A percentile compares a stretch with the other conserved stretches of the same genome.
Evolutionary conservation across 2,113 vertebrate genomes (phyloP).

Genomic region (Cyprinodon brontotheroides): DNA sequence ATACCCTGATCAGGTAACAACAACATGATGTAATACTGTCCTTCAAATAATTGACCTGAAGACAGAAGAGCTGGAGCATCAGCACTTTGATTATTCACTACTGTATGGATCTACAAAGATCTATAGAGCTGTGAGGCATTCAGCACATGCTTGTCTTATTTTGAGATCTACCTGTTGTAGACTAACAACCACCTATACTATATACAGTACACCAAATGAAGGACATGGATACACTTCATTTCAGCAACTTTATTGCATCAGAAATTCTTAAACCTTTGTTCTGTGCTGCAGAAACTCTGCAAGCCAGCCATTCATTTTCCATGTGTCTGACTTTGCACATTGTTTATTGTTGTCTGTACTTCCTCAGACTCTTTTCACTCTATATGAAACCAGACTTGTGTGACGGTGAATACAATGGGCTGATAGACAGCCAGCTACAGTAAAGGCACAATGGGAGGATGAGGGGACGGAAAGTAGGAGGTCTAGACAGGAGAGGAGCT

Average conservation of each 20-base stretch:
- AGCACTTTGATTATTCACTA: not conserved
- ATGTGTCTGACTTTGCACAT: slow-evolving; percentile 2
- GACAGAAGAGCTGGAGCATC: not conserved
- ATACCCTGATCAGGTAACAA: not conserved
- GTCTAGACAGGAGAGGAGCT: slow-evolving; percentile 19
- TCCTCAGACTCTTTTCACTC: slow-evolving; percentile 26
- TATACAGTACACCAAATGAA: not conserved
- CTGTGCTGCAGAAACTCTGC: not conserved
- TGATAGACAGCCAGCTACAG: slow-evolving; percentile 46
- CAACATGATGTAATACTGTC: not conserved
- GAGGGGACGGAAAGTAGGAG: slow-evolving; percentile 7
- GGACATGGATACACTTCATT: not conserved
- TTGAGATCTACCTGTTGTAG: not conserved
- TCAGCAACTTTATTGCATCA: not conserved
- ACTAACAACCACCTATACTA: no score
- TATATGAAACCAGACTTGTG: slow-evolving; percentile 22
- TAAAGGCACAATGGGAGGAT: slow-evolving; percentile 40
- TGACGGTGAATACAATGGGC: slow-evolving; percentile 31
- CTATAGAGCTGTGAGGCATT: not conserved
- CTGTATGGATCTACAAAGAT: no score
- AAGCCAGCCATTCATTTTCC: not conserved
- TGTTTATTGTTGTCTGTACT: slow-evolving; percentile 13
- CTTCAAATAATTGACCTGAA: not conserved
- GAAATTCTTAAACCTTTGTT: slow-evolving; percentile 4
- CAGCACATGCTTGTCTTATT: not conserved